Evolutionary conservation across 1,140 invertebrate species (phyloP).

Genomic region (Macrobrachium nipponense): DNA sequence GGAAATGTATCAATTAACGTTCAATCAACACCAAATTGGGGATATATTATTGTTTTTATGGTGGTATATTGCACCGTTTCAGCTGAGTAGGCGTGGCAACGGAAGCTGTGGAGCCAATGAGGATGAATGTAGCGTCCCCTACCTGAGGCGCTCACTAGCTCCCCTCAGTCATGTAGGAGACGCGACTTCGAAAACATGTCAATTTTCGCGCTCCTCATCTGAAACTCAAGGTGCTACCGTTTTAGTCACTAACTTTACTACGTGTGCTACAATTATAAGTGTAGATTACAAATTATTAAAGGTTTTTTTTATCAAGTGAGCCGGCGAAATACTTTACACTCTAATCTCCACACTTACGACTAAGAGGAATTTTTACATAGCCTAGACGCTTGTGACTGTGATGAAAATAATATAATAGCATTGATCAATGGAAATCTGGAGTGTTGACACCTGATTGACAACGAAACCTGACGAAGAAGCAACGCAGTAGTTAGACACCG

Average conservation of each 20-base stretch:
- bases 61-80: constrained; percentile 12
- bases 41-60: constrained; percentile 5
- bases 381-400: constrained; percentile 57
- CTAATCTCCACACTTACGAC: neutral
- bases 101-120: constrained; percentile 23
- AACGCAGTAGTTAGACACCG: constrained; percentile 4
- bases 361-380: constrained; percentile 24
- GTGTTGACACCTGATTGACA: constrained; percentile 20
- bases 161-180: constrained; percentile 61
- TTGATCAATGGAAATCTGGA: constrained; percentile 25
- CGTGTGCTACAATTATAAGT: constrained; percentile 53
- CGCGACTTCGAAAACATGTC: constrained; percentile 49
- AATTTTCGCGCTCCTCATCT: constrained; percentile 59
- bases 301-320: constrained; percentile 32
- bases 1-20: neutral
- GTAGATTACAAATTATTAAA: constrained; percentile 46
- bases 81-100: constrained; percentile 24
- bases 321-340: neutral
- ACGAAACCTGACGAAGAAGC: constrained; percentile 38
- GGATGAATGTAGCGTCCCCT: constrained; percentile 36
- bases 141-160: constrained; percentile 54
- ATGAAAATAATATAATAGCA: constrained; percentile 30
- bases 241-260: constrained; percentile 59
- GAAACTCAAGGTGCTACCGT: constrained; percentile 61
- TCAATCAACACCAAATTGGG: neutral